Conservation (phyloP, 2,888 invertebrate genomes). For the Cheilosia impressa region DNA sequence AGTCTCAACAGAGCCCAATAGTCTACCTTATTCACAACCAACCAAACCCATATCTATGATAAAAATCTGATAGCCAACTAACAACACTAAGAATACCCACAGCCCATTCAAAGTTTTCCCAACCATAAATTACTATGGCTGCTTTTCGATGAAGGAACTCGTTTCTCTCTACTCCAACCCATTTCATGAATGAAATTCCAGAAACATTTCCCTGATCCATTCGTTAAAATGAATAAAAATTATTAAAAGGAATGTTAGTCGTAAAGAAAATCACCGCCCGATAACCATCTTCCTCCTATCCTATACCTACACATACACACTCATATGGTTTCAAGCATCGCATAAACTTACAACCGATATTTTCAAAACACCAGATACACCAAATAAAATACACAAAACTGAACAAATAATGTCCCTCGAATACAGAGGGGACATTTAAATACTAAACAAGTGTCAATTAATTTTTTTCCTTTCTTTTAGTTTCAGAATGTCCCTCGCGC, state of each 20-base stretch:
- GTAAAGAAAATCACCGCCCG: slow-evolving; percentile 60
- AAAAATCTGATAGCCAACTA: slow-evolving; percentile 36
- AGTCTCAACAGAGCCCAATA: slow-evolving; percentile 27
- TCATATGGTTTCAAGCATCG: slow-evolving; percentile 42
- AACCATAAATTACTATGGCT: slow-evolving; percentile 57
- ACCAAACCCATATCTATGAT: slow-evolving; percentile 47
- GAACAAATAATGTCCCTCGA: slow-evolving; percentile 59
- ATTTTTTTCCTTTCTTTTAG: slow-evolving; percentile 33
- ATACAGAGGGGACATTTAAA: slow-evolving; percentile 55
- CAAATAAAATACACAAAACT: slow-evolving; percentile 38
- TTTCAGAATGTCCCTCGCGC: slow-evolving; percentile 27
- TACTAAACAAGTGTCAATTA: slow-evolving; percentile 72
- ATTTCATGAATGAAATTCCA: slow-evolving; percentile 64
- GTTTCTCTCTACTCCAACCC: slow-evolving; percentile 31
- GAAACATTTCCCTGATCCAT: slow-evolving; percentile 42
- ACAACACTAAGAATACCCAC: slow-evolving; percentile 1
- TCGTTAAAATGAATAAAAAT: slow-evolving; percentile 51
- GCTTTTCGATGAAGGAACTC: slow-evolving; percentile 25
- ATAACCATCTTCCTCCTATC: slow-evolving; percentile 66
- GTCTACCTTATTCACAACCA: slow-evolving; percentile 41
- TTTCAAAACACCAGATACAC: slow-evolving; percentile 22
- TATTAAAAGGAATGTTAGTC: slow-evolving; percentile 67
- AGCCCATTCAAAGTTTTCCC: slow-evolving; percentile 52
- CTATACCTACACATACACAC: slow-evolving; percentile 23
- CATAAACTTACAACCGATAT: slow-evolving; percentile 56